A percentile compares a stretch with the other conserved stretches of the same genome.
phyloP scores from a whole-genome alignment of 2,888 invertebrate genomes.

The Eupeodes latifasciatus region DNA sequence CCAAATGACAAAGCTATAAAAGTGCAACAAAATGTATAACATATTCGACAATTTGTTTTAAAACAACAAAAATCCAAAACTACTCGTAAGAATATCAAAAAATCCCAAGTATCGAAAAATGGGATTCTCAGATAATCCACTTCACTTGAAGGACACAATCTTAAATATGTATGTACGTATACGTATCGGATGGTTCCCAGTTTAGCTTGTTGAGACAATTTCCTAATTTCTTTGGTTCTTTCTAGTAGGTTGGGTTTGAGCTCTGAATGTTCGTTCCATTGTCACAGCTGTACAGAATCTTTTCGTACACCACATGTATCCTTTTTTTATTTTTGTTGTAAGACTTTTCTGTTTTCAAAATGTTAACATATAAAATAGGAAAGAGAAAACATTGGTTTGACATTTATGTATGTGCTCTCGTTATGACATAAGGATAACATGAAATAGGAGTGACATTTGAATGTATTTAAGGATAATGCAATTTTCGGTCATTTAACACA shows the following conservation, averaged over 20 bases:
- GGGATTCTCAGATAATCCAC: constrained; percentile 19
- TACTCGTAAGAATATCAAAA: neutral
- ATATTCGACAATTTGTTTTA: constrained; percentile 52
- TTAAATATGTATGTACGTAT: neutral
- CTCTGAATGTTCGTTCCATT: neutral
- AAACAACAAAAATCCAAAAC: neutral
- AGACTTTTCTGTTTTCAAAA: constrained; percentile 10
- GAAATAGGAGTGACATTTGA: constrained; percentile 65
- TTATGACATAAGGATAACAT: constrained; percentile 58
- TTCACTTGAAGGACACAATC: constrained; percentile 28
- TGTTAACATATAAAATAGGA: constrained; percentile 10
- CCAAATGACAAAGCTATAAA: constrained; percentile 63
- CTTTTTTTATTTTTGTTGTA: neutral
- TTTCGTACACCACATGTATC: neutral
- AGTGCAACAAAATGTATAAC: constrained; percentile 42
- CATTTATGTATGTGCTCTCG: constrained; percentile 53
- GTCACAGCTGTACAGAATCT: neutral
- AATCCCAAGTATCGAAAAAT: neutral
- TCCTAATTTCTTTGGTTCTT: constrained; percentile 15
- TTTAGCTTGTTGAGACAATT: constrained; percentile 23
- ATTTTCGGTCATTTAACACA: constrained; percentile 66
- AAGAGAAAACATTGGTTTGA: constrained; percentile 48
- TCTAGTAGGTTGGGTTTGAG: too few relatives aligned
- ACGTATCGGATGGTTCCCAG: neutral
- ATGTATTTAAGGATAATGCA: constrained; percentile 58